phyloP scores from a whole-genome alignment of 2,888 invertebrate genomes.

The Pandemis heparana region DNA sequence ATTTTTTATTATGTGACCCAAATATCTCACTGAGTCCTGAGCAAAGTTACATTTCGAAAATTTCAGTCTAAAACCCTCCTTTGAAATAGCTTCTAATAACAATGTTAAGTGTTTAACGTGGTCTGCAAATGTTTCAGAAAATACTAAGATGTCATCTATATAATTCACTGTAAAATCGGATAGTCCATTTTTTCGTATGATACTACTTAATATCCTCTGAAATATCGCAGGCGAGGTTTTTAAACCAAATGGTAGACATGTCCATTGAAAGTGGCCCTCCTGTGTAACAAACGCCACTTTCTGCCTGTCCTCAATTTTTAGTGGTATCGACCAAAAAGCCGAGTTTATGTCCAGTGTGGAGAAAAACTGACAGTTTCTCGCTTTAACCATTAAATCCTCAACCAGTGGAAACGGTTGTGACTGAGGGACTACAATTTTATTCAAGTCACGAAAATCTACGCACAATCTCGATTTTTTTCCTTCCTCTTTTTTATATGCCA shows the following conservation, averaged over 20 bases:
- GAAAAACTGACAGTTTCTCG: background rate
- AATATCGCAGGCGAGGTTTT: background rate
- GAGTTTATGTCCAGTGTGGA: background rate
- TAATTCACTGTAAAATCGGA: background rate
- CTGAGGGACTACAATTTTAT: constrained; percentile 24
- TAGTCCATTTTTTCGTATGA: background rate
- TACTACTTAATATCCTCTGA: constrained; percentile 14
- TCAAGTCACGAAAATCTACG: constrained; percentile 29
- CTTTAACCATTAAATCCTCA: constrained; percentile 1
- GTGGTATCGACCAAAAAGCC: background rate
- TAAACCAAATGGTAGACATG: constrained; percentile 10
- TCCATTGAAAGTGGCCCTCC: background rate
- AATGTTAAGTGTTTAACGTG: background rate
- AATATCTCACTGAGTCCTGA: constrained; percentile 45
- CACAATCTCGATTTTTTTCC: constrained; percentile 22
- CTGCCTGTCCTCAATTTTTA: background rate
- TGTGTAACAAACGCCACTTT: background rate
- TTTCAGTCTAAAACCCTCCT: background rate
- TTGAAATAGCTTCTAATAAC: background rate
- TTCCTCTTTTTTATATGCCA: background rate
- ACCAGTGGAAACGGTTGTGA: background rate
- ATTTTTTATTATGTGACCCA: background rate
- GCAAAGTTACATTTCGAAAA: background rate
- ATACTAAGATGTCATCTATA: constrained; percentile 12
- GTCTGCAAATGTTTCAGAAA: background rate